phyloP scores from a whole-genome alignment of 1,140 invertebrate genomes.

The Brachystomella parvula region DNA sequence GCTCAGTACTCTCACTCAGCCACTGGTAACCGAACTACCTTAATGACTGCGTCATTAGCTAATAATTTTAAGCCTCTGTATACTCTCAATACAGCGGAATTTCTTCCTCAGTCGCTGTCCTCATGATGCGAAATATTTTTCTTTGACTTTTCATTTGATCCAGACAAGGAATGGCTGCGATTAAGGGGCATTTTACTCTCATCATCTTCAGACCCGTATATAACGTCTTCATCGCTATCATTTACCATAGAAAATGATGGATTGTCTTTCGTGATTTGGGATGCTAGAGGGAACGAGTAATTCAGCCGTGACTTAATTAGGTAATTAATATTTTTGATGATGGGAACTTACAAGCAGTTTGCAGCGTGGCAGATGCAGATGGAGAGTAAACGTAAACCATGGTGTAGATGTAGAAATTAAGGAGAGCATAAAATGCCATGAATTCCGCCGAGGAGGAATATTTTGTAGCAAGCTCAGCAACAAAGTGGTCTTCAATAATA shows the following conservation, averaged over 20 bases:
- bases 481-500: slow-evolving; percentile 86
- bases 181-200: slow-evolving; percentile 40
- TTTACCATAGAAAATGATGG: slow-evolving; percentile 97
- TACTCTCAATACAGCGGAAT: too few relatives aligned
- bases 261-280: slow-evolving; percentile 87
- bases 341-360: slow-evolving; percentile 48
- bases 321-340: not conserved
- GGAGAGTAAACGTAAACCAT: slow-evolving; percentile 94
- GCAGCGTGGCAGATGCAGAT: slow-evolving; percentile 65
- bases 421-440: slow-evolving; percentile 87
- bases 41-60: too few relatives aligned
- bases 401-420: slow-evolving; percentile 88
- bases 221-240: slow-evolving; percentile 93
- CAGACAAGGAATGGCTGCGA: slow-evolving; percentile 22
- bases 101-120: slow-evolving; percentile 39
- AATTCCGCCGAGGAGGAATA: slow-evolving; percentile 87
- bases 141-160: slow-evolving; percentile 6
- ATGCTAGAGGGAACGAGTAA: slow-evolving; percentile 54
- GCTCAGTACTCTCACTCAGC: too few relatives aligned
- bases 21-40: too few relatives aligned
- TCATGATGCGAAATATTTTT: slow-evolving; percentile 29
- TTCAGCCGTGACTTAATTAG: slow-evolving; percentile 5
- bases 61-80: too few relatives aligned
- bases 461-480: slow-evolving; percentile 71
- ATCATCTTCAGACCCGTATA: slow-evolving; percentile 81